Evolutionary conservation across 2,888 invertebrate species (phyloP), one percentile per base, ranked within the genome.

Genomic region (Drosophila neotestacea): DNA sequence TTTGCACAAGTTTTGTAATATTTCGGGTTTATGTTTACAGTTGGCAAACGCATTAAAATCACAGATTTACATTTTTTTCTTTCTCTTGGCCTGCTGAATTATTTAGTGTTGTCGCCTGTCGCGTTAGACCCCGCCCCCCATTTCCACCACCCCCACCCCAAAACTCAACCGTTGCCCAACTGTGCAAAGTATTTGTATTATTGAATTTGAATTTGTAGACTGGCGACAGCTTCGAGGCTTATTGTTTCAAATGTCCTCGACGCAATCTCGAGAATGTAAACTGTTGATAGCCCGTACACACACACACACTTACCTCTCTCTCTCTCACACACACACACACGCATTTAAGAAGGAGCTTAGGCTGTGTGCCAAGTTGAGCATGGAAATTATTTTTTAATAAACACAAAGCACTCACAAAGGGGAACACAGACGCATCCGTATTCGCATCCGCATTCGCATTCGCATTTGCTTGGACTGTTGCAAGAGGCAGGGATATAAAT

Each of bases 11-110:
- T 89, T 89, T 87, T 81, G 90, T 83, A 88, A 88, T 90, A 90
- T 88, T 90, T 88, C 74, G 88, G 89, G 81, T 88, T 88, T 88
- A 90, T 89, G 83, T 90, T 88, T 90, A 89, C 90, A 88, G 90
- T 88, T 90, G 83, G 83, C 88, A 83, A 83, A 89, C 83, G 88
- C 90, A 88, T 90, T 88, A 90, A 88, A 88, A 85, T 88, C 89
- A 90, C 88, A 89, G 90, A 88, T 87, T 89, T 83, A 88, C 85
- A 87, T 89, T 81, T 80, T 79, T 63, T 58, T 69, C 16, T 44
- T 30, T 51, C 13, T 16, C 41, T 39, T 44, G 58, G 39, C 58
- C 71, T 67, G 47, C 52, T 88, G 90, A 90, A 90, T 90, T 79
- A 88, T 88, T 90, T 90, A 90, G 79, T 90, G 89, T 79, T 74